phyloP scores from a whole-genome alignment of 2,113 vertebrate genomes.

The Ceyx margarethae region DNA sequence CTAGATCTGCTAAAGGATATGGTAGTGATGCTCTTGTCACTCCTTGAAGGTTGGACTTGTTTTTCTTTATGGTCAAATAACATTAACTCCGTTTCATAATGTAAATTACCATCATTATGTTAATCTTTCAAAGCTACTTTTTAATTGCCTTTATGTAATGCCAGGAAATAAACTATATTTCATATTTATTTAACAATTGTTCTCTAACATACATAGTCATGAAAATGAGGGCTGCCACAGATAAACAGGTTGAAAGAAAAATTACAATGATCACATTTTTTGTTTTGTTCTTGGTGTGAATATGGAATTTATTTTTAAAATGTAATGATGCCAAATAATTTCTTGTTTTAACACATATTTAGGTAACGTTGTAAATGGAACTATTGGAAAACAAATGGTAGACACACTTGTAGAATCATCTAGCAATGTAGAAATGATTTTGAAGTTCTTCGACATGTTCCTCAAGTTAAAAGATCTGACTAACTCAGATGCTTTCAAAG shows the following conservation, averaged over 20 bases:
- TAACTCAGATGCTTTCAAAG: constrained; percentile 93
- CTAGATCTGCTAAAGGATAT: constrained; percentile 98
- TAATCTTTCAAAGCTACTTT: not conserved
- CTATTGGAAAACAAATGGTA: constrained; percentile 99
- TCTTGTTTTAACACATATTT: constrained; percentile 44
- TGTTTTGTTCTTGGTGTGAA: not conserved
- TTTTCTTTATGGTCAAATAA: not conserved
- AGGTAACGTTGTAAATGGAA: constrained; percentile 98
- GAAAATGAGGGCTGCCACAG: not conserved
- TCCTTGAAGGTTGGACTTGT: constrained; percentile 88
- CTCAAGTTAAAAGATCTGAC: constrained; percentile 97
- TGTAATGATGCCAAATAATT: not conserved
- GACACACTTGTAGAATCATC: constrained; percentile 97
- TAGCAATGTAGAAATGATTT: constrained; percentile 97
- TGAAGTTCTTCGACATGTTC: constrained; percentile 99
- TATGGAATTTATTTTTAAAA: not conserved
- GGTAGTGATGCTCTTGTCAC: constrained; percentile 98
- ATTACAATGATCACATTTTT: not conserved
- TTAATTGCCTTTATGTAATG: not conserved
- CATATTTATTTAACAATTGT: not conserved
- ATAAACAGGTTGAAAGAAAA: not conserved
- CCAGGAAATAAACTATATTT: not conserved
- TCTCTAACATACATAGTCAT: not conserved
- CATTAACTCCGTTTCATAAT: not conserved
- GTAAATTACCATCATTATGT: not conserved